A percentile compares a stretch with the other conserved stretches of the same genome.
Evolutionary conservation across 2,888 invertebrate genomes (phyloP).

Genomic region (Phortica okadai): DNA sequence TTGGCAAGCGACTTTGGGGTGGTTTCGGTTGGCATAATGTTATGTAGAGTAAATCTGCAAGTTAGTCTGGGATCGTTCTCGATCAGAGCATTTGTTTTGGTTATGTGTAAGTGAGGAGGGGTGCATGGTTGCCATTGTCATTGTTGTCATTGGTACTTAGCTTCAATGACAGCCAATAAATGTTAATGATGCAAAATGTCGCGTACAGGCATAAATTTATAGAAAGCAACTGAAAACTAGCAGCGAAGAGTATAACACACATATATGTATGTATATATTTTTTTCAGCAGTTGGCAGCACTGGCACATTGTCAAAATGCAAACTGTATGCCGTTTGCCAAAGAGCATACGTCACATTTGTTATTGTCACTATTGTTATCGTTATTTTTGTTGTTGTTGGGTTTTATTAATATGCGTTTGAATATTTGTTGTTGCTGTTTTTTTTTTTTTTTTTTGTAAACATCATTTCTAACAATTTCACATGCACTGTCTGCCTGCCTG

Average conservation of each 20-base stretch:
- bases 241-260: background rate
- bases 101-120: background rate
- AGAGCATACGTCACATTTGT: constrained; percentile 17
- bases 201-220: constrained; percentile 42
- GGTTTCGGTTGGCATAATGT: background rate
- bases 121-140: background rate
- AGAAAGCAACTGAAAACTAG: constrained; percentile 5
- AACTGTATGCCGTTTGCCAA: background rate
- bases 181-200: constrained; percentile 55
- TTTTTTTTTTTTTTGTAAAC: background rate
- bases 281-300: constrained; percentile 9
- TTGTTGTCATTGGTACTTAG: constrained; percentile 46
- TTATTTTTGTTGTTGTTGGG: background rate
- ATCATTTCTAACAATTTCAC: constrained; percentile 23
- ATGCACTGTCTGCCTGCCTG: background rate
- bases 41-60: background rate
- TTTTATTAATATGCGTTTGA: constrained; percentile 7
- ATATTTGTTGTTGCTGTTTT: background rate
- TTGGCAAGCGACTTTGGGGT: background rate
- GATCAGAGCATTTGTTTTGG: background rate
- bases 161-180: constrained; percentile 63
- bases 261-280: constrained; percentile 7
- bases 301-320: constrained; percentile 20
- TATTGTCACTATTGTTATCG: constrained; percentile 10
- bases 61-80: background rate